Evolutionary conservation across 2,888 invertebrate species (phyloP).

Genomic region (Drosophila maculinotata): DNA sequence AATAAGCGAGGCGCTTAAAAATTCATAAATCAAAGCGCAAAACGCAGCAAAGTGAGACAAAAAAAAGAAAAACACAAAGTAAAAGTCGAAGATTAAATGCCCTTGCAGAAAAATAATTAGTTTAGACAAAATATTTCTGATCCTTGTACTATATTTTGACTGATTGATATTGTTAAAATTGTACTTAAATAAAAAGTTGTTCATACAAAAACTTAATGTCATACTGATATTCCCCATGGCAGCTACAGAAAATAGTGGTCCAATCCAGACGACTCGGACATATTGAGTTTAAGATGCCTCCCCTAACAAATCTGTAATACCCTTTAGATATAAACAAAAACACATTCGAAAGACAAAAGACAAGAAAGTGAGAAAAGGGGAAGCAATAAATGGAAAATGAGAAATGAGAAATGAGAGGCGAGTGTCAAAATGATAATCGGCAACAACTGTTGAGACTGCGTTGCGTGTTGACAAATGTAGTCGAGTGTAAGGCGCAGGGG

Average conservation of each 20-base stretch:
- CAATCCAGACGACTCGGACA: no score
- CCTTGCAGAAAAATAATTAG: not conserved
- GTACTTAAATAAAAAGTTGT: no score
- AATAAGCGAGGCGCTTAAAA: constrained; percentile 84
- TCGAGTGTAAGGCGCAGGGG: constrained; percentile 23
- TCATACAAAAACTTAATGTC: no score
- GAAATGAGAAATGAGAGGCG: constrained; percentile 35
- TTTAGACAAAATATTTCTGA: no score
- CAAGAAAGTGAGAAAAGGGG: constrained; percentile 20
- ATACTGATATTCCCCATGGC: no score
- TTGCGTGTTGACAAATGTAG: constrained; percentile 78
- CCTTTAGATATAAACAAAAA: not conserved
- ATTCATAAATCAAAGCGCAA: constrained; percentile 80
- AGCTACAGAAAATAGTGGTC: no score
- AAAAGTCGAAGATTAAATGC: not conserved
- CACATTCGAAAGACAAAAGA: constrained; percentile 9
- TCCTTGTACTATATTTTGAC: no score
- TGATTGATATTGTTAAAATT: no score
- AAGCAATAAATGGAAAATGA: constrained; percentile 28
- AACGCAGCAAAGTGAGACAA: constrained; percentile 66
- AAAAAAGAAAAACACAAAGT: constrained; percentile 20
- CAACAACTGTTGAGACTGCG: constrained; percentile 82
- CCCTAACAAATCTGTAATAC: not conserved
- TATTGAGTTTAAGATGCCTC: no score
- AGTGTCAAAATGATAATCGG: constrained; percentile 83